A percentile compares a stretch with the other conserved stretches of the same genome.
Evolutionary conservation across 2,888 invertebrate species (phyloP).

Genomic region (Chesias legatella): DNA sequence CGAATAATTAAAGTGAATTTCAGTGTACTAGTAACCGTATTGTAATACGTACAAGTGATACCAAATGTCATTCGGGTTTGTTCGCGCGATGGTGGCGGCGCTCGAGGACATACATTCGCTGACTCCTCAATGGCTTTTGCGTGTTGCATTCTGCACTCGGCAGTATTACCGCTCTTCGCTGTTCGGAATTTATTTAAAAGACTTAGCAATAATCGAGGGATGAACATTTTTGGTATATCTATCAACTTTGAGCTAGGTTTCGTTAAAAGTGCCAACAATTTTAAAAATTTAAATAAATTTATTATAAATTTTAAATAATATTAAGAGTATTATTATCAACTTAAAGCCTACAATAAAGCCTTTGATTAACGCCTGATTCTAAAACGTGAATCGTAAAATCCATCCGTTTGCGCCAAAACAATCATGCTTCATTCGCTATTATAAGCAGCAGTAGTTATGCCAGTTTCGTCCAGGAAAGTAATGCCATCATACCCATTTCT

Average conservation of each 20-base stretch:
- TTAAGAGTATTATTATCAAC: too few species aligned
- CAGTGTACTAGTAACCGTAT: background rate
- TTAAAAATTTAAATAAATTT: too few species aligned
- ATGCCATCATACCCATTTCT: too few species aligned
- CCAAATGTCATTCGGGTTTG: constrained; percentile 42
- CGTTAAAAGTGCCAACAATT: too few species aligned
- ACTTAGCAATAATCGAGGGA: constrained; percentile 4
- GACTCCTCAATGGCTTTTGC: constrained; percentile 61
- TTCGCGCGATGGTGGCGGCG: constrained; percentile 42
- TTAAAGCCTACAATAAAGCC: too few species aligned
- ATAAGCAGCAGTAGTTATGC: too few species aligned
- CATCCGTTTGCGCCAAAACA: too few species aligned
- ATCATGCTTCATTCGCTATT: too few species aligned
- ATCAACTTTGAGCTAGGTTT: background rate
- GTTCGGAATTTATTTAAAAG: constrained; percentile 18
- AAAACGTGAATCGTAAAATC: too few species aligned
- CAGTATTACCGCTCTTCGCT: constrained; percentile 36
- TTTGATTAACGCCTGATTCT: too few species aligned
- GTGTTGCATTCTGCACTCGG: constrained; percentile 52
- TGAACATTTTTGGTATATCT: background rate
- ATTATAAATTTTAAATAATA: too few species aligned
- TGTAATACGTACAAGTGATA: constrained; percentile 18
- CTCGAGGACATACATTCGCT: constrained; percentile 49
- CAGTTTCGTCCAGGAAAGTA: too few species aligned
- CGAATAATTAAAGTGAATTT: constrained; percentile 1